phyloP scores from a whole-genome alignment of 2,797 vertebrate species.

The Sebastes hubbsi region DNA sequence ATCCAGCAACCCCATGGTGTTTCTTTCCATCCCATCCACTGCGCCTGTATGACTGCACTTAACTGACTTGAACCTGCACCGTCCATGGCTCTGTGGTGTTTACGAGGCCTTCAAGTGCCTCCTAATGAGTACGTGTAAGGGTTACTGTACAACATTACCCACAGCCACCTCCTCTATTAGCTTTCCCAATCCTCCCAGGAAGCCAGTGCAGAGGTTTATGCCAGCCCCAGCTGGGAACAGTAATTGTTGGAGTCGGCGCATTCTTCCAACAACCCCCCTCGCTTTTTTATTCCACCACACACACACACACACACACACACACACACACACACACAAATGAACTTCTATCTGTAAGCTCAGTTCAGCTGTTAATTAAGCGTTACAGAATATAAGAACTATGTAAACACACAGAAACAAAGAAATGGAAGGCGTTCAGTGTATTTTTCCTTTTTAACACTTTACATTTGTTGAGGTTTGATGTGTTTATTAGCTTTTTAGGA shows the following conservation, averaged over 20 bases:
- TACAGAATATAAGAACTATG: constrained; percentile 40
- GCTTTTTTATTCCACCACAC: constrained; percentile 4
- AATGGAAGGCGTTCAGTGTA: neutral
- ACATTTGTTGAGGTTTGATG: constrained; percentile 44
- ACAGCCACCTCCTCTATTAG: constrained; percentile 66
- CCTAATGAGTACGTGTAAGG: constrained; percentile 79
- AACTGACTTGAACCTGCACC: constrained; percentile 64
- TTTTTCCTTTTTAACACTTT: constrained; percentile 45
- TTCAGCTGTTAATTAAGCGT: constrained; percentile 59
- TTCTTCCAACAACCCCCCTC: constrained; percentile 44
- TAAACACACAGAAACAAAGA: constrained; percentile 42
- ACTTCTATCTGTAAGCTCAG: constrained; percentile 38
- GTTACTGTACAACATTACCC: constrained; percentile 79
- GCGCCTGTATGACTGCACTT: constrained; percentile 41
- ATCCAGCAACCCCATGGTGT: neutral
- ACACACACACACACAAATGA: neutral
- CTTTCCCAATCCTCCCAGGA: constrained; percentile 61
- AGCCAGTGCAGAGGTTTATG: constrained; percentile 80
- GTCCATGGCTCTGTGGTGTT: constrained; percentile 76
- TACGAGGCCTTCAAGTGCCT: constrained; percentile 79
- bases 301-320: neutral
- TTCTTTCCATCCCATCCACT: constrained; percentile 36
- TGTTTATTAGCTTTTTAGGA: constrained; percentile 62
- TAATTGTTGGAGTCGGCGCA: constrained; percentile 73
- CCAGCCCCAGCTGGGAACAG: constrained; percentile 76